Conservation (phyloP, 2,888 invertebrate species). For the Itoplectis maculator region DNA sequence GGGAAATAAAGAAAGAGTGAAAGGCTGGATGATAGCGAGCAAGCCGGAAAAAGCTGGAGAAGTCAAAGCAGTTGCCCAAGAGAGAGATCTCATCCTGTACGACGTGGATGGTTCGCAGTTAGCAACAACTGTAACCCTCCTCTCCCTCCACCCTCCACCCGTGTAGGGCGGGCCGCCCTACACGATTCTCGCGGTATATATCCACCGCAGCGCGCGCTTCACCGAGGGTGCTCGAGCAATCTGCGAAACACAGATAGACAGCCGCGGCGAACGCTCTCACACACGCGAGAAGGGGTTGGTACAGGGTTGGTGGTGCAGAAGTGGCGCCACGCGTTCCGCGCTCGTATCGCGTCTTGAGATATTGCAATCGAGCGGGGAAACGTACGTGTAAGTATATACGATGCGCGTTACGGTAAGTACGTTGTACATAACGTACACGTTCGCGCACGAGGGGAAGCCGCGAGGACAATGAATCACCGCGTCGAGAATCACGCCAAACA, state of each 20-base stretch:
- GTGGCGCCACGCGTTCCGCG: constrained; percentile 59
- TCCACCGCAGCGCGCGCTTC: constrained; percentile 21
- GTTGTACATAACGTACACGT: no score
- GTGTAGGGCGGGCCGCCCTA: constrained; percentile 29
- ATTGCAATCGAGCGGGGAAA: constrained; percentile 64
- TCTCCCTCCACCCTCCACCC: constrained; percentile 37
- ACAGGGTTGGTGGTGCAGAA: no score
- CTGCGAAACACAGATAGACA: constrained; percentile 50
- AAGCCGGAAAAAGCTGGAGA: constrained; percentile 38
- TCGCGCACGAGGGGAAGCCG: not conserved
- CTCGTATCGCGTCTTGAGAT: constrained; percentile 64
- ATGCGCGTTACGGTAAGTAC: no score
- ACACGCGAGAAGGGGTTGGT: constrained; percentile 5
- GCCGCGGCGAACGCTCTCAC: not conserved
- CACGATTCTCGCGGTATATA: constrained; percentile 48
- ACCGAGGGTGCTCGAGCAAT: constrained; percentile 53
- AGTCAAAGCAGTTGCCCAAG: constrained; percentile 32
- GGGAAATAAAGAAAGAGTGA: constrained; percentile 23
- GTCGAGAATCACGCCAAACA: constrained; percentile 66
- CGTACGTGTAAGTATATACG: constrained; percentile 52
- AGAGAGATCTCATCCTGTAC: constrained; percentile 41
- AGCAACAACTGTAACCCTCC: constrained; percentile 56
- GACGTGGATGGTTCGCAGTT: constrained; percentile 52
- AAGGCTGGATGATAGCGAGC: constrained; percentile 27
- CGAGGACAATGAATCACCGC: constrained; percentile 59